Evolutionary conservation across 2,888 invertebrate species (phyloP), one percentile per base, ranked within the genome.

Genomic region (Calliopum simillimum): DNA sequence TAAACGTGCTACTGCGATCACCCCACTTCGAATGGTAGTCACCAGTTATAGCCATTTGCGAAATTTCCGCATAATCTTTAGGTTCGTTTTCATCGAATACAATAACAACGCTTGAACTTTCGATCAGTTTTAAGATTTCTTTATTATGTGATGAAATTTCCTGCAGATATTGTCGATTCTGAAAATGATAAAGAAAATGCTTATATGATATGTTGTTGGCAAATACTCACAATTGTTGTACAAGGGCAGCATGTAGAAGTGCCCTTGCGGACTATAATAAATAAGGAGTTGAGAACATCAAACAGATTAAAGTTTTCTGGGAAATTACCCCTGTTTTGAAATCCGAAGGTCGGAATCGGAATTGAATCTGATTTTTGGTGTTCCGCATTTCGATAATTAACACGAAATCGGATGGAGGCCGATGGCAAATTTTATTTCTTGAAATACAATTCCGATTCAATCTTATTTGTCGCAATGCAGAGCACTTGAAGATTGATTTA

Each of bases 1-100:
- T 78, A 21, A 87, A 76, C 6, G 82, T 82, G 58, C 88, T 82
- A 63, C 88, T 87, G 76, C 90, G 90, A 81, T 91, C 91, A 51
- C 88, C 88, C 90, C 90, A 91, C 43, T 88, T 86, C 69, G 88
- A 88, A 16, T 83, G 83, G 33, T 86, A 85, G 76, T 89, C 87
- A 1, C 89, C 90, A 71, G 85, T 82, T 53, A 89, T 74, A 1
- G 85, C 82, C 12, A 83, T 49, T 69, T 83, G 79, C 4, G 85
- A 81, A 4, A 86, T 75, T 82, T 88, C 86, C 21, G 84, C 82
- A 41, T 85, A 84, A 68, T 81, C 73, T 2, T 70, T 73, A 0
- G 86, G 84, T 49, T 82, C 79, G 46, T 85, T 80, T 61, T 87
- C 86, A 74, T 89, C 88, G 68, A 88, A 80, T 49, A 81, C 81